Conservation (phyloP, 2,797 vertebrate species). For the Falco columbarius region DNA sequence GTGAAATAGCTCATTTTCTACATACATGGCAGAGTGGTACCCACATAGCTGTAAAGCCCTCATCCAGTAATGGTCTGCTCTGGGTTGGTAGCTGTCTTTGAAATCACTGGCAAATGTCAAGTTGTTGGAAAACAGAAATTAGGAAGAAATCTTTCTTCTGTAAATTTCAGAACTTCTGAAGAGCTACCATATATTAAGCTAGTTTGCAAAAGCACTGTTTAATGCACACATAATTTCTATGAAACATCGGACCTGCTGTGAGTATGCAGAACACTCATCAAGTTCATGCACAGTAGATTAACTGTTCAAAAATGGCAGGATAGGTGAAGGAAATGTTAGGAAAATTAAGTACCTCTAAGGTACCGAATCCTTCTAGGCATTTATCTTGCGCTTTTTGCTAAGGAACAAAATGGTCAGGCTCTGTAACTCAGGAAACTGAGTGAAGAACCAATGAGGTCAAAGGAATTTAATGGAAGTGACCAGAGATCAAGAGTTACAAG, state of each 20-base stretch:
- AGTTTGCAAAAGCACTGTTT: neutral
- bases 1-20: neutral
- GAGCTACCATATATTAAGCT: neutral
- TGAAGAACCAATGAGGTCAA: neutral
- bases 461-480: neutral
- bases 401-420: neutral
- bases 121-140: neutral
- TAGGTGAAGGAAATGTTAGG: neutral
- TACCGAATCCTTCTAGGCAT: neutral
- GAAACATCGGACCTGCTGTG: neutral
- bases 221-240: neutral
- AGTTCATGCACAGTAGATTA: neutral
- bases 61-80: neutral
- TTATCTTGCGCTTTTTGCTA: neutral
- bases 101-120: neutral
- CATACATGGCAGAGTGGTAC: fast-evolving
- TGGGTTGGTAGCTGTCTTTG: neutral
- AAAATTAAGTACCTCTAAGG: neutral
- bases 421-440: neutral
- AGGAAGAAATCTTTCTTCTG: neutral
- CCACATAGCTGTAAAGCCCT: neutral
- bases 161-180: neutral
- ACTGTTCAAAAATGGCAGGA: neutral
- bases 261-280: too few species aligned
- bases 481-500: neutral